phyloP scores from a whole-genome alignment of 2,113 vertebrate species.

The Gila orcuttii region DNA sequence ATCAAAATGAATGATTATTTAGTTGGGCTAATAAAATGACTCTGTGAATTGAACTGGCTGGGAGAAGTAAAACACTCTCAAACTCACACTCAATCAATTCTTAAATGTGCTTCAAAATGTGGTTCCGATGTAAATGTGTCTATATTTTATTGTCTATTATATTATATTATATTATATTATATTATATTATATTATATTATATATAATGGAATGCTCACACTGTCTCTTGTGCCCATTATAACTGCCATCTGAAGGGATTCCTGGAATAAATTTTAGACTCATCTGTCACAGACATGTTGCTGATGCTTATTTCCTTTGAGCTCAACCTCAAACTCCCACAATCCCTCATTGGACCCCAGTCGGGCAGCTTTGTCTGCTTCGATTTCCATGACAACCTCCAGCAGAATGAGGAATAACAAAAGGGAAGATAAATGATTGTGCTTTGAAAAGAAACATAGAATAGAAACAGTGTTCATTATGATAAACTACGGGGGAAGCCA shows the following conservation, averaged over 20 bases:
- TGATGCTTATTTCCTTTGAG: constrained; percentile 18
- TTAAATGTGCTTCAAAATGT: too few species aligned
- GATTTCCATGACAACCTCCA: constrained; percentile 28
- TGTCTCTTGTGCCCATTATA: not conserved
- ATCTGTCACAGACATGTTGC: constrained; percentile 5
- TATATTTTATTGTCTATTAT: too few species aligned
- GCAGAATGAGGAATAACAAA: not conserved
- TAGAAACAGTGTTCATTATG: not conserved
- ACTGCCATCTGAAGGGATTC: not conserved
- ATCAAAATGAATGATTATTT: too few species aligned
- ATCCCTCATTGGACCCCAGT: not conserved
- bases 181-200: not conserved
- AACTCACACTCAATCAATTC: not conserved
- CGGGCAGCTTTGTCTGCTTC: constrained; percentile 6
- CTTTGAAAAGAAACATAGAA: not conserved
- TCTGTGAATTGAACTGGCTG: too few species aligned
- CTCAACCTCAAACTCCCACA: constrained; percentile 1
- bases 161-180: too few species aligned
- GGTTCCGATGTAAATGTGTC: too few species aligned
- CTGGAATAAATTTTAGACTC: not conserved
- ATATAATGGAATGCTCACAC: not conserved
- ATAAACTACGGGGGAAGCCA: not conserved
- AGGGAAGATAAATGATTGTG: not conserved
- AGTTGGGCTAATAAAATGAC: too few species aligned
- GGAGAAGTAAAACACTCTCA: too few species aligned